phyloP scores from a whole-genome alignment of 2,797 vertebrate species.

The Salarias fasciatus region DNA sequence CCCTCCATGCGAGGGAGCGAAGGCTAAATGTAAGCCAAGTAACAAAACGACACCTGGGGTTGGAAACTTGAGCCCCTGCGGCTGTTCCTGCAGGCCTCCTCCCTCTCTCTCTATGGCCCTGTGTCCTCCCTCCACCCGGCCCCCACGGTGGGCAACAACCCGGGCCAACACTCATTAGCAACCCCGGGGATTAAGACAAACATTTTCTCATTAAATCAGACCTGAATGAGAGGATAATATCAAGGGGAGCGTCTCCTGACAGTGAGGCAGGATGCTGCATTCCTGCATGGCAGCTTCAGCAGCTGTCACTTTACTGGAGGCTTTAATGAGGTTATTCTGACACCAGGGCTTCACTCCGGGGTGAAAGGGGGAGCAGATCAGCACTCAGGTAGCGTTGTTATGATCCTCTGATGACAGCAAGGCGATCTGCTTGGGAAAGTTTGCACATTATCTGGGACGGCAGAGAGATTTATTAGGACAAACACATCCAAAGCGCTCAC shows the following conservation, averaged over 20 bases:
- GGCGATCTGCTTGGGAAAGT: not conserved
- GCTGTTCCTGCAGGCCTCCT: slow-evolving; percentile 64
- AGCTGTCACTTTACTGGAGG: slow-evolving; percentile 65
- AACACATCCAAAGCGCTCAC: too few relatives aligned
- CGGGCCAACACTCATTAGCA: slow-evolving; percentile 67
- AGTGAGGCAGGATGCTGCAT: slow-evolving; percentile 45
- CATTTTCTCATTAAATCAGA: slow-evolving; percentile 65
- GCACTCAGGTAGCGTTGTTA: slow-evolving; percentile 38
- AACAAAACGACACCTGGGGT: slow-evolving; percentile 81
- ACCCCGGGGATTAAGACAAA: slow-evolving; percentile 54
- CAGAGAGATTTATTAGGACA: too few relatives aligned
- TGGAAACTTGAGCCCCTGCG: slow-evolving; percentile 73
- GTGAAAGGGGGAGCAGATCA: not conserved
- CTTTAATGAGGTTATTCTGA: slow-evolving; percentile 63
- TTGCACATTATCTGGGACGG: too few relatives aligned
- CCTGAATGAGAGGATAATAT: slow-evolving; percentile 43
- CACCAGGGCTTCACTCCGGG: slow-evolving; percentile 32
- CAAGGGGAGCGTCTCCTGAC: slow-evolving; percentile 33
- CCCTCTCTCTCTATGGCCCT: slow-evolving; percentile 2
- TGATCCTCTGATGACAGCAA: slow-evolving; percentile 10
- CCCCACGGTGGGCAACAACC: slow-evolving; percentile 54
- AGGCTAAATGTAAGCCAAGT: slow-evolving; percentile 74
- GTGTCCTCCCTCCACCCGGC: not conserved
- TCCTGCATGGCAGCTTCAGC: slow-evolving; percentile 42
- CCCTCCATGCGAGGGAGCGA: slow-evolving; percentile 56